Evolutionary conservation across 2,888 invertebrate genomes (phyloP).

Genomic region (Congeria kusceri): DNA sequence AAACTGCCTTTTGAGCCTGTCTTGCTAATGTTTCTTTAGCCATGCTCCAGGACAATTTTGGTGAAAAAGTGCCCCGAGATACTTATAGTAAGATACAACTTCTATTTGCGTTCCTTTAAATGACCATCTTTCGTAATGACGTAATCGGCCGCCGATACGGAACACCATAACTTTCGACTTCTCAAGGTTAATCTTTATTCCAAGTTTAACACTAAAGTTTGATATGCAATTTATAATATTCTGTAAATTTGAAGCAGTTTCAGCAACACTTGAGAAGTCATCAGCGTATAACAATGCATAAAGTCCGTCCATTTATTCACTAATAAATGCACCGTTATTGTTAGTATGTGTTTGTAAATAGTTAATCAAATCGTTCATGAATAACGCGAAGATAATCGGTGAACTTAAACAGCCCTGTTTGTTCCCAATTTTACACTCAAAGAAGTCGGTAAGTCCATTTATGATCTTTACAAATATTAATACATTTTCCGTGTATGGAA

Average conservation of each 20-base stretch:
- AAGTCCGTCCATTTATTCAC: slow-evolving; percentile 10
- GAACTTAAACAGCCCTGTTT: slow-evolving; percentile 25
- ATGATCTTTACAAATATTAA: background rate
- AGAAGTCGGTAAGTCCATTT: slow-evolving; percentile 8
- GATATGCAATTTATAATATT: slow-evolving; percentile 18
- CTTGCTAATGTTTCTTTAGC: slow-evolving; percentile 17
- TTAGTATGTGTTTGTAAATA: slow-evolving; percentile 5
- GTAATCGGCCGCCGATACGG: slow-evolving; percentile 16
- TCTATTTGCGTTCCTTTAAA: slow-evolving; percentile 9
- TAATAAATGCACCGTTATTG: background rate
- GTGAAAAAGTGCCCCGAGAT: slow-evolving; percentile 8
- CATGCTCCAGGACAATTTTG: slow-evolving; percentile 25
- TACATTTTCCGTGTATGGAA: slow-evolving; percentile 12
- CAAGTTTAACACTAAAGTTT: slow-evolving; percentile 12
- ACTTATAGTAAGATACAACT: slow-evolving; percentile 24
- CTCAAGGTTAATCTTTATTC: slow-evolving; percentile 26
- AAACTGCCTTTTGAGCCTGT: slow-evolving; percentile 17
- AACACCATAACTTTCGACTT: slow-evolving; percentile 37
- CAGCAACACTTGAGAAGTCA: slow-evolving; percentile 19
- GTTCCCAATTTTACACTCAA: slow-evolving; percentile 26
- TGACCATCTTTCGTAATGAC: slow-evolving; percentile 13
- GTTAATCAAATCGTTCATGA: slow-evolving; percentile 13
- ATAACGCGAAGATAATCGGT: slow-evolving; percentile 22
- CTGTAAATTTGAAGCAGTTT: slow-evolving; percentile 21
- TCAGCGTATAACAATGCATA: slow-evolving; percentile 26